Base-by-base conservation (phyloP, 2,113 vertebrate genomes). In the Acinonyx jubatus region DNA sequence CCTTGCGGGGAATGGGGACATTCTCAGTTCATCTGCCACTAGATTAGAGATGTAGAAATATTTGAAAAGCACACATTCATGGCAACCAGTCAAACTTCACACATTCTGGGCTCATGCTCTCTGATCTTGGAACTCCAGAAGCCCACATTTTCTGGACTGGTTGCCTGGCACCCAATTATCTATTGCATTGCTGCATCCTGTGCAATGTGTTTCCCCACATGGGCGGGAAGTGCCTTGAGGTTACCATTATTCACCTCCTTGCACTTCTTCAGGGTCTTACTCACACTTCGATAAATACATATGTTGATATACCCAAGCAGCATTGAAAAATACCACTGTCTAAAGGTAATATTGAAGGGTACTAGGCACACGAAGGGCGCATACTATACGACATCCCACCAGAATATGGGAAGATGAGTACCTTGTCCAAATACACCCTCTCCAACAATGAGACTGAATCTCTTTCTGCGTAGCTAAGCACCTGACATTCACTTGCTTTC, bases 381-480 rank as follows among this genome's bases (percentile, higher is more conserved):
- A 2, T 1, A 12, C 45, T 2, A 0, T 19, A 3, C 45, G 27
- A 78, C 48, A 31, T 52, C 71, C 16, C 23, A 4, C 23, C 66
- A 33, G 85, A 80, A 29, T 31, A 18, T 0, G 4, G 41, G 36
- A 52, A n/a, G 83, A 25, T 11, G 18, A 38, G 25, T 4, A 2
- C 1, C 3, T 15, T n/a, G 13, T 73, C 45, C 52, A 12, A 38
- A 57, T 12, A 7, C 36, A 27, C 29, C 48, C 91, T 81, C 1
- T 38, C 16, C 3, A 14, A 13, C 33, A 29, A 7, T 6, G 2
- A 41, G 27, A 38, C 18, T 0, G 11, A 16, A 33, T 10, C 15
- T 52, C 10, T 4, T 12, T 6, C 29, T 1, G 16, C 0, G 1
- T 19, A 36, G 5, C 79, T 16, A 2, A 82, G 41, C 29, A 0